These are phyloP conservation scores for Araneus ventricosus DNA, from an alignment of 1,140 invertebrate genomes.

Conservation along the genomic window DNA sequence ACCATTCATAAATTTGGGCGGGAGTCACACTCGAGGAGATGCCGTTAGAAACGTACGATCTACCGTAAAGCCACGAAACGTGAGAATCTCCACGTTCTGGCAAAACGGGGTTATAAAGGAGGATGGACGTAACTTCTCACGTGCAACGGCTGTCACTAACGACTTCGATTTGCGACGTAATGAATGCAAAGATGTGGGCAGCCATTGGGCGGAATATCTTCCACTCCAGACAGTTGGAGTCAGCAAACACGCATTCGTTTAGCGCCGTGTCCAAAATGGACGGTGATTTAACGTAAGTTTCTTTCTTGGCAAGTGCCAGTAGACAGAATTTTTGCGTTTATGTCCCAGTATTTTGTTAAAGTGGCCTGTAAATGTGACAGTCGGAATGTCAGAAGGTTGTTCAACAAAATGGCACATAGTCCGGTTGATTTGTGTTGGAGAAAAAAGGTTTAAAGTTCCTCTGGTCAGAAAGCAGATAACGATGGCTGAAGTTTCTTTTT, in stretches of 20 bases:
- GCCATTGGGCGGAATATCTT: neutral
- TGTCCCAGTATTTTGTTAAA: too few species aligned
- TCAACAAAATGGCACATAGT: too few species aligned
- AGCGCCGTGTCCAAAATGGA: neutral
- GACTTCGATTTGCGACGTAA: slow-evolving; percentile 9
- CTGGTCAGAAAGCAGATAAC: too few species aligned
- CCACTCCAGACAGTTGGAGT: neutral
- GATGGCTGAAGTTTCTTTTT: too few species aligned
- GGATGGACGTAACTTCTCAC: neutral
- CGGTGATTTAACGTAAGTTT: neutral
- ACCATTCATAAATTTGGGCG: neutral
- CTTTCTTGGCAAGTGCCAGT: too few species aligned
- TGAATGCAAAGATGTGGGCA: neutral
- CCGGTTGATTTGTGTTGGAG: too few species aligned
- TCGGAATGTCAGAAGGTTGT: too few species aligned
- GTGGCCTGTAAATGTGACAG: too few species aligned
- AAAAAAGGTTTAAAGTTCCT: too few species aligned
- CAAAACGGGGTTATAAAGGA: slow-evolving; percentile 3
- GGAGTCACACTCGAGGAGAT: neutral
- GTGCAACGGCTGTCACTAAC: slow-evolving; percentile 4
- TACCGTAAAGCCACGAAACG: neutral
- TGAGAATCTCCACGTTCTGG: slow-evolving; percentile 9
- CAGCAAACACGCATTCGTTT: neutral
- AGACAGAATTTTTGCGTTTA: too few species aligned
- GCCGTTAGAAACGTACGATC: neutral